phyloP scores from a whole-genome alignment of 2,888 invertebrate genomes.

The Hybos culiciformis region DNA sequence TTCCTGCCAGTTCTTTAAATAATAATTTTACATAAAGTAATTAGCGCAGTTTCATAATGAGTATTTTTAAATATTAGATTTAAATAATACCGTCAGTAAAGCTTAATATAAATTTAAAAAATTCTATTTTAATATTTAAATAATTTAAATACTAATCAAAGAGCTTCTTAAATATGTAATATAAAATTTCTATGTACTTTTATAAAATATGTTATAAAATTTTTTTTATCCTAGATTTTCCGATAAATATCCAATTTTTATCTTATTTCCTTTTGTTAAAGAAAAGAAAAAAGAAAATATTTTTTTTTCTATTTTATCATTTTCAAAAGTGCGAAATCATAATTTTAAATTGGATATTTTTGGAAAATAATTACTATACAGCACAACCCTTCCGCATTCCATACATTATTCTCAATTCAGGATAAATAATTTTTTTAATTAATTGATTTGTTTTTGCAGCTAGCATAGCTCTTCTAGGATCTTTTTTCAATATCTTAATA shows the following conservation, averaged over 20 bases:
- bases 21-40: too few relatives aligned
- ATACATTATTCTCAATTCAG: slow-evolving; percentile 72
- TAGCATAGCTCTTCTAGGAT: slow-evolving; percentile 59
- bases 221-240: too few relatives aligned
- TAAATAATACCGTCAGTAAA: too few relatives aligned
- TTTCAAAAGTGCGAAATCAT: background rate
- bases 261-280: slow-evolving; percentile 16
- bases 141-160: too few relatives aligned
- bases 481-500: slow-evolving; percentile 70
- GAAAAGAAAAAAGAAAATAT: slow-evolving; percentile 15
- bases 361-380: slow-evolving; percentile 45
- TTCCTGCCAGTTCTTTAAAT: too few relatives aligned
- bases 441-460: slow-evolving; percentile 63
- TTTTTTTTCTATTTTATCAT: slow-evolving; percentile 9
- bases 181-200: too few relatives aligned
- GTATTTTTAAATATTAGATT: too few relatives aligned
- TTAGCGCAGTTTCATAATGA: too few relatives aligned
- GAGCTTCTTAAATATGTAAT: too few relatives aligned
- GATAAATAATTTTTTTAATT: slow-evolving; percentile 66
- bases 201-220: too few relatives aligned
- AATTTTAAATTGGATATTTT: slow-evolving; percentile 4
- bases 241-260: slow-evolving; percentile 18
- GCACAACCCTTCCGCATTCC: slow-evolving; percentile 68
- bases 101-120: too few relatives aligned
- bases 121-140: too few relatives aligned